A percentile compares a stretch with the other conserved stretches of the same genome.
These are phyloP conservation scores for Apotomis capreana DNA, from an alignment of 2,888 invertebrate species.

Conservation along the genomic window DNA sequence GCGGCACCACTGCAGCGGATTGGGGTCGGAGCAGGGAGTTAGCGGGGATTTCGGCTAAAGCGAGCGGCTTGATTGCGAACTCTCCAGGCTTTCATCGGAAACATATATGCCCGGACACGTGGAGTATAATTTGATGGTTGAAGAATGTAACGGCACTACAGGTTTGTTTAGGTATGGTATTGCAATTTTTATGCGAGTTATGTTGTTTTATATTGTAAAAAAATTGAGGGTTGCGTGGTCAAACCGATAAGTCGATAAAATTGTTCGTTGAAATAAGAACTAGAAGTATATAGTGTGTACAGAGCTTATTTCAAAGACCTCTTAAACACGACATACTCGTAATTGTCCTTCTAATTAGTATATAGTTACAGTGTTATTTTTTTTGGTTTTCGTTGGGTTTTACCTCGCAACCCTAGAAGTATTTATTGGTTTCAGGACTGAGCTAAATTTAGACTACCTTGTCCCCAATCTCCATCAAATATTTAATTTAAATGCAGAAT, in stretches of 20 bases:
- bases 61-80: conserved; percentile 55
- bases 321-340: no score
- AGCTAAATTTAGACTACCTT: background rate
- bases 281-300: no score
- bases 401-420: no score
- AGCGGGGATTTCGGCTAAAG: conserved; percentile 48
- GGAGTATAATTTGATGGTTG: conserved; percentile 48
- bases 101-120: conserved; percentile 44
- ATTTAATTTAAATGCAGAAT: no score
- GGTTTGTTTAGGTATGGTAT: conserved; percentile 10
- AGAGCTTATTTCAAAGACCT: no score
- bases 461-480: background rate
- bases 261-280: no score
- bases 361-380: no score
- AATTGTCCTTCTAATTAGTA: no score
- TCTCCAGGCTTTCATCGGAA: conserved; percentile 54
- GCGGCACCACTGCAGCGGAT: conserved; percentile 43
- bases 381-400: no score
- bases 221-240: background rate
- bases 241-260: no score
- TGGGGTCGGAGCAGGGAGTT: conserved; percentile 52
- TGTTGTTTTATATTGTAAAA: background rate
- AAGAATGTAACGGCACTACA: conserved; percentile 10
- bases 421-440: background rate
- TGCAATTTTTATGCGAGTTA: background rate